These are phyloP conservation scores for Strigamia transsilvanica DNA, from an alignment of 2,888 invertebrate genomes.

Conservation along the genomic window DNA sequence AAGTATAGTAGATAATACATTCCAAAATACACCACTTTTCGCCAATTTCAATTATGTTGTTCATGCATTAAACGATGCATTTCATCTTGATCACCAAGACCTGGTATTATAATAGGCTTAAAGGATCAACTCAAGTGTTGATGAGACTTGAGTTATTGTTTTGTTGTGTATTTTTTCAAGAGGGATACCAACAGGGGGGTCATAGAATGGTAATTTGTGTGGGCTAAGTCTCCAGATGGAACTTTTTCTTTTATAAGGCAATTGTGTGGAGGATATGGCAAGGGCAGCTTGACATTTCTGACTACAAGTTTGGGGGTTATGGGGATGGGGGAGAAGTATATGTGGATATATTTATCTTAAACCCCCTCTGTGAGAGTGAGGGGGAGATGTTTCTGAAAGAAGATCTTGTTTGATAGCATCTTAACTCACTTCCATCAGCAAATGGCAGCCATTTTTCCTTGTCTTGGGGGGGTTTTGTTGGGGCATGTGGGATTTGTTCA, in stretches of 20 bases:
- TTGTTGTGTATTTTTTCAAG: not conserved
- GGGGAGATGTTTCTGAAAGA: not conserved
- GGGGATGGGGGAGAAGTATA: not conserved
- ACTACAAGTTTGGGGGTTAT: not conserved
- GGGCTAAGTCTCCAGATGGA: not conserved
- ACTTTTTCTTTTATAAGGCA: conserved; percentile 7
- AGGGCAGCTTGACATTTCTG: not conserved
- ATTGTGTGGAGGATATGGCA: conserved; percentile 6
- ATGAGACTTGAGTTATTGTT: not conserved
- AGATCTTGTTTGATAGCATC: conserved; percentile 37
- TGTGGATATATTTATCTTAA: conserved; percentile 41
- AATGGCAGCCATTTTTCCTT: conserved; percentile 24
- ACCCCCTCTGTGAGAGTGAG: not conserved
- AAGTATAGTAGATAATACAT: no score
- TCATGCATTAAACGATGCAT: no score
- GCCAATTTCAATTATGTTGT: no score
- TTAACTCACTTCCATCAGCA: conserved; percentile 12
- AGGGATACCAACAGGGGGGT: not conserved
- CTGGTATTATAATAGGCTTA: not conserved
- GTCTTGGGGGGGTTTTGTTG: not conserved
- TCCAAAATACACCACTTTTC: no score
- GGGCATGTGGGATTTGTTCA: not conserved
- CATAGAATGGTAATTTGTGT: no score
- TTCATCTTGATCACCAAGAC: not conserved
- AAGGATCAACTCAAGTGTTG: not conserved